Conservation (phyloP, 2,113 vertebrate genomes). For the Varanus salvator region DNA sequence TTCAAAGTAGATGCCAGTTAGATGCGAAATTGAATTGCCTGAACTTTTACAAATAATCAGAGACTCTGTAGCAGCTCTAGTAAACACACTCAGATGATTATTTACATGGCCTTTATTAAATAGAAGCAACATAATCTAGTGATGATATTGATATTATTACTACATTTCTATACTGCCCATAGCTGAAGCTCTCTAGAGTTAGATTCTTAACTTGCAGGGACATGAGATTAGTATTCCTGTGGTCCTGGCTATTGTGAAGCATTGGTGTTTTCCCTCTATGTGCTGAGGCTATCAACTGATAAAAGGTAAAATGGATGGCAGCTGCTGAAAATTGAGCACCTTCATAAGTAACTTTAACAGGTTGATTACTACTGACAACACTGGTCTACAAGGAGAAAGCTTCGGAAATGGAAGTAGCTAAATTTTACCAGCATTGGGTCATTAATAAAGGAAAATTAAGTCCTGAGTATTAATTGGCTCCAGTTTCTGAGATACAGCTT, state of each 20-base stretch:
- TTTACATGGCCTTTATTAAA: not conserved
- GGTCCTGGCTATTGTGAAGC: not conserved
- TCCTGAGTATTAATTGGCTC: no score
- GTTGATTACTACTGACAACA: not conserved
- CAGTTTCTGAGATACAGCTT: no score
- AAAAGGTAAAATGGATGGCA: not conserved
- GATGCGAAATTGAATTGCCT: not conserved
- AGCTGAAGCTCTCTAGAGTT: no score
- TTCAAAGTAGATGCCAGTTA: not conserved
- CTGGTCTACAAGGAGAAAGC: no score
- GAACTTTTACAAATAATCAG: not conserved
- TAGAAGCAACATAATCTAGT: not conserved
- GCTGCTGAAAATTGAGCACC: not conserved
- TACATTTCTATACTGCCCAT: no score
- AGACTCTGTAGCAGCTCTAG: not conserved
- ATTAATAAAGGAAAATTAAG: no score
- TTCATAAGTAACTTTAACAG: not conserved
- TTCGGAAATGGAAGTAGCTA: no score
- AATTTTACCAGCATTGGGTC: no score
- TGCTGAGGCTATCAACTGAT: not conserved
- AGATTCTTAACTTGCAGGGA: not conserved
- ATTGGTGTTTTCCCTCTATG: not conserved
- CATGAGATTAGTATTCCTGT: not conserved
- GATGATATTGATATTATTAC: not conserved
- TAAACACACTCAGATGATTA: not conserved